Percentiles rank a stretch among this genome's conserved stretches.
Evolutionary conservation across 2,113 vertebrate species (phyloP).

Genomic region (Nycticebus coucang): DNA sequence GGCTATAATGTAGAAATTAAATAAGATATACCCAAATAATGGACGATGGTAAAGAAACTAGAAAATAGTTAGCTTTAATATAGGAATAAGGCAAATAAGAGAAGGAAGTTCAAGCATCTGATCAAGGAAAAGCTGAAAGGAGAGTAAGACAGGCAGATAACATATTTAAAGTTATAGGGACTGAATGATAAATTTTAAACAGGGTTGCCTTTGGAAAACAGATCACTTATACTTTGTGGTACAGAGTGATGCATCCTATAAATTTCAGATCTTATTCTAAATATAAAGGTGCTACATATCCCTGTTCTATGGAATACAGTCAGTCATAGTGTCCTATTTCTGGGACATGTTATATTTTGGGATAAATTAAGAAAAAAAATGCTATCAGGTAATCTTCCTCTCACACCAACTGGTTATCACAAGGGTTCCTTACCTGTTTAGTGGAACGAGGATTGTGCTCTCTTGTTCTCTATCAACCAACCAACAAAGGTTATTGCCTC

Average conservation of each 20-base stretch:
- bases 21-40: constrained; percentile 63
- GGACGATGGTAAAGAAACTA: constrained; percentile 69
- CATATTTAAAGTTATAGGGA: constrained; percentile 57
- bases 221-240: constrained; percentile 16
- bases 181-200: constrained; percentile 57
- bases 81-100: constrained; percentile 67
- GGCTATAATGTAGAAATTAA: constrained; percentile 69
- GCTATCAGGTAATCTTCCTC: constrained; percentile 38
- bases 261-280: constrained; percentile 56
- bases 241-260: constrained; percentile 30
- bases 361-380: constrained; percentile 44
- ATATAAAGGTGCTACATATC: constrained; percentile 26
- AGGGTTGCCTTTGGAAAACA: constrained; percentile 31
- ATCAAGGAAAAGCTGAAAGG: constrained; percentile 70
- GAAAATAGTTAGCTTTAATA: constrained; percentile 61
- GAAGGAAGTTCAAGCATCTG: constrained; percentile 66
- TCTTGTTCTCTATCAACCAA: constrained; percentile 77
- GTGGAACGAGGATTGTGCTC: constrained; percentile 69
- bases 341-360: constrained; percentile 7
- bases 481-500: constrained; percentile 71
- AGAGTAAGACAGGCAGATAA: constrained; percentile 64
- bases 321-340: constrained; percentile 31
- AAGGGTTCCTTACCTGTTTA: constrained; percentile 79
- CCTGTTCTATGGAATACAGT: background rate
- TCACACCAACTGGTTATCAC: constrained; percentile 64